Evolutionary conservation across 2,113 vertebrate genomes (phyloP), one percentile per base, ranked within the genome.

Genomic region (Callopanchax toddi): DNA sequence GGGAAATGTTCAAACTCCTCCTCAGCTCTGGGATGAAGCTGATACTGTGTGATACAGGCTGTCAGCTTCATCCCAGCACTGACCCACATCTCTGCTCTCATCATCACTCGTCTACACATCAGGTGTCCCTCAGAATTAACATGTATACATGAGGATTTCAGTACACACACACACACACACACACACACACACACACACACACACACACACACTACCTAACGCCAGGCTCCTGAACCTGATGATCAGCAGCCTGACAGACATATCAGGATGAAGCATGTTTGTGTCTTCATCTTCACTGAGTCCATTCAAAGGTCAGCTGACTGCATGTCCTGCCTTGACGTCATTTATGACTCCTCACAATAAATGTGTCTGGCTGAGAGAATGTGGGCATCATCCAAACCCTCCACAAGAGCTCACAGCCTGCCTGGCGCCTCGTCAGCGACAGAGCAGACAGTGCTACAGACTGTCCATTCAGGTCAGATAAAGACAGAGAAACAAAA

Each of bases 61-160:
- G 68, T 11, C 9, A 23, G 50, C 18, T 71, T 71, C 58, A 54
- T 63, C 16, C 34, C 57, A 74, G 79, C 60, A 71, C 54, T 78
- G 82, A 78, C 74, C 76, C 80, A 80, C 74, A 84, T 85, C 66
- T 18, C n/a, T 60, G 44, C 56, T 65, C 69, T 75, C 48, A 72
- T 39, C 63, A 74, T 74, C 60, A 58, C 59, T 22, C 54, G 5
- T 32, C 29, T n/a, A n/a, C n/a, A n/a, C n/a, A n/a, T n/a, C n/a
- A n/a, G n/a, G n/a, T n/a, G n/a, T n/a, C n/a, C n/a, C n/a, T n/a
- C n/a, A n/a, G n/a, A n/a, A n/a, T n/a, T n/a, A n/a, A n/a, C n/a
- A n/a, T n/a, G n/a, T n/a, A n/a, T n/a, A n/a, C n/a, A n/a, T n/a
- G n/a, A n/a, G n/a, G n/a, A n/a, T n/a, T n/a, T n/a, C n/a, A n/a